Conservation (phyloP, 2,888 invertebrate species). For the Drosophila anomelani region DNA sequence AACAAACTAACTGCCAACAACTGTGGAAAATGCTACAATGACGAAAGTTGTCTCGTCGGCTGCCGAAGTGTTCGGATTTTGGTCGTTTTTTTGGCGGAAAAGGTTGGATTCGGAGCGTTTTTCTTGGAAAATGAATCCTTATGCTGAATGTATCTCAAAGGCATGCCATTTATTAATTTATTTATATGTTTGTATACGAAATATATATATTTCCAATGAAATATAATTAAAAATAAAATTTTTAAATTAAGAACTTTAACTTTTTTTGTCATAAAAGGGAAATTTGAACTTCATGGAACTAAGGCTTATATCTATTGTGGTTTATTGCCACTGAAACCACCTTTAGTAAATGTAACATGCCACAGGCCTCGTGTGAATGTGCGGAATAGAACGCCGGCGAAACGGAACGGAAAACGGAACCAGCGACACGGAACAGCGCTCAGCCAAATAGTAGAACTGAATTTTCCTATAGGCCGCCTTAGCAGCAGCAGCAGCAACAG, state of each 20-base stretch:
- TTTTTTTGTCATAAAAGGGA: not conserved
- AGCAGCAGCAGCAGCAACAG: slow-evolving; percentile 16
- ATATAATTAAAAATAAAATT: not conserved
- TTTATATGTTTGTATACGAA: too few relatives aligned
- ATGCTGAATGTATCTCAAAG: not conserved
- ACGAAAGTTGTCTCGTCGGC: slow-evolving; percentile 2
- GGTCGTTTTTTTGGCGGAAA: not conserved
- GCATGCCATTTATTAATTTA: not conserved
- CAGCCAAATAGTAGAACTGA: not conserved
- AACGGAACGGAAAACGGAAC: slow-evolving; percentile 16
- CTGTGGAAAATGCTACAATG: not conserved
- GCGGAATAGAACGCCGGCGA: slow-evolving; percentile 7
- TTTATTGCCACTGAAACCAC: not conserved
- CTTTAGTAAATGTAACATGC: not conserved
- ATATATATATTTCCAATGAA: not conserved
- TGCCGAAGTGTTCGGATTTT: not conserved
- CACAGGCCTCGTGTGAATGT: slow-evolving; percentile 16
- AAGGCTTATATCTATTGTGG: not conserved
- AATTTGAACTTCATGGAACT: not conserved
- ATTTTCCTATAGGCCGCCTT: slow-evolving; percentile 14
- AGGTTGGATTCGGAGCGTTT: too few relatives aligned
- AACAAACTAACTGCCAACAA: slow-evolving; percentile 64
- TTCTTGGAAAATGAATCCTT: not conserved
- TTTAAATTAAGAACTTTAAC: not conserved
- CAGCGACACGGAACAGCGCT: slow-evolving; percentile 31